Evolutionary conservation across 2,113 vertebrate genomes (phyloP).

Genomic region (Gallinago undulata): DNA sequence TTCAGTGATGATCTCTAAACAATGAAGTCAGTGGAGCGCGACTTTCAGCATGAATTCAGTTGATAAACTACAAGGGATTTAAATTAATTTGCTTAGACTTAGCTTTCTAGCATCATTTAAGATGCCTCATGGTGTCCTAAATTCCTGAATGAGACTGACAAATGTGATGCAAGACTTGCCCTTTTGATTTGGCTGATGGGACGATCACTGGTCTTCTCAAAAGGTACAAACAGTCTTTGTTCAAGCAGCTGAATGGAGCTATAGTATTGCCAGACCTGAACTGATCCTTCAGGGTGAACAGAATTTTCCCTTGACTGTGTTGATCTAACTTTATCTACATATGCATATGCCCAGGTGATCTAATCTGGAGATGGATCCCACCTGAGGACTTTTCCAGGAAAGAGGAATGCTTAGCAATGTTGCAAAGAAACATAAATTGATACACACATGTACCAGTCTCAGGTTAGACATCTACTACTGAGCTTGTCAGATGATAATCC

Average conservation of each 20-base stretch:
- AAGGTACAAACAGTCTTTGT: background rate
- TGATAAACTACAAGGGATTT: background rate
- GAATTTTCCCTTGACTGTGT: background rate
- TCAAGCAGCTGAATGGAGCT: background rate
- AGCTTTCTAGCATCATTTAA: background rate
- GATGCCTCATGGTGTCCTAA: background rate
- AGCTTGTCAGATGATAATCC: background rate
- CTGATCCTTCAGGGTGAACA: background rate
- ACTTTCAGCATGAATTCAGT: background rate
- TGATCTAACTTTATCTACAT: background rate
- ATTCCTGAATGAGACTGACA: background rate
- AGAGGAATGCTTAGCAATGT: accelerated
- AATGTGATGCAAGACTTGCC: accelerated
- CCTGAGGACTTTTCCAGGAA: background rate
- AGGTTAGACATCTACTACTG: background rate
- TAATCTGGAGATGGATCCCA: background rate
- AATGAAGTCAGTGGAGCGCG: background rate
- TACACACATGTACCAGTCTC: accelerated
- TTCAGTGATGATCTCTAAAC: background rate
- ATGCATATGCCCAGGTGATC: accelerated
- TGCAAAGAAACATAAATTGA: background rate
- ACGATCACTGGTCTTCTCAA: background rate
- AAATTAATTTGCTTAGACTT: background rate
- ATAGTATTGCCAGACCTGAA: background rate
- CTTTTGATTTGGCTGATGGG: background rate